phyloP scores from a whole-genome alignment of 2,888 invertebrate genomes.

The Cephus pulcher region DNA sequence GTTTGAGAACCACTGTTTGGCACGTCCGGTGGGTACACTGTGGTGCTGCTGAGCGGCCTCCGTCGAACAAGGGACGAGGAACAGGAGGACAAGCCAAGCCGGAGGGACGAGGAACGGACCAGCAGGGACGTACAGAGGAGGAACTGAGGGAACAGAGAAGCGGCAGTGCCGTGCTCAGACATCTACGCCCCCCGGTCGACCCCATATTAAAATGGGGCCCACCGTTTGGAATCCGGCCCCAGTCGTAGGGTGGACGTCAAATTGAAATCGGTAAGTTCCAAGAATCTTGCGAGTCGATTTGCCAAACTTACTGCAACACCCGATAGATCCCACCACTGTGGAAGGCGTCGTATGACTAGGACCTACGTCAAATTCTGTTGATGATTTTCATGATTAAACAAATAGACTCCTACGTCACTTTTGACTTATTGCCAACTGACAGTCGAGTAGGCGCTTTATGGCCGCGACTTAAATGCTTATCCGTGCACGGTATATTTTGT shows the following conservation, averaged over 20 bases:
- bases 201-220: not conserved
- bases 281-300: conserved; percentile 29
- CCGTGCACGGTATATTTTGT: too few species aligned
- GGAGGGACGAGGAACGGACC: conserved; percentile 27
- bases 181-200: conserved; percentile 36
- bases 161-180: conserved; percentile 50
- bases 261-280: conserved; percentile 42
- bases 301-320: not conserved
- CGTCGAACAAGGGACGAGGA: too few species aligned
- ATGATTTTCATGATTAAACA: too few species aligned
- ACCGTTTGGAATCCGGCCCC: not conserved
- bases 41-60: conserved; percentile 15
- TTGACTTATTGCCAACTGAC: too few species aligned
- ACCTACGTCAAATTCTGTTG: too few species aligned
- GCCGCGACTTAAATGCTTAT: too few species aligned
- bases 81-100: not conserved
- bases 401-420: too few species aligned
- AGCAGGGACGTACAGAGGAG: conserved; percentile 31
- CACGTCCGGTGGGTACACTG: conserved; percentile 55
- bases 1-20: conserved; percentile 52
- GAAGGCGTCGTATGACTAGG: too few species aligned
- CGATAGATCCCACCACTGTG: not conserved
- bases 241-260: conserved; percentile 27
- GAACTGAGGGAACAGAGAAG: conserved; percentile 31
- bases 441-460: too few species aligned